These are phyloP conservation scores for Tipula confusa DNA, from an alignment of 2,888 invertebrate genomes.

Conservation along the genomic window DNA sequence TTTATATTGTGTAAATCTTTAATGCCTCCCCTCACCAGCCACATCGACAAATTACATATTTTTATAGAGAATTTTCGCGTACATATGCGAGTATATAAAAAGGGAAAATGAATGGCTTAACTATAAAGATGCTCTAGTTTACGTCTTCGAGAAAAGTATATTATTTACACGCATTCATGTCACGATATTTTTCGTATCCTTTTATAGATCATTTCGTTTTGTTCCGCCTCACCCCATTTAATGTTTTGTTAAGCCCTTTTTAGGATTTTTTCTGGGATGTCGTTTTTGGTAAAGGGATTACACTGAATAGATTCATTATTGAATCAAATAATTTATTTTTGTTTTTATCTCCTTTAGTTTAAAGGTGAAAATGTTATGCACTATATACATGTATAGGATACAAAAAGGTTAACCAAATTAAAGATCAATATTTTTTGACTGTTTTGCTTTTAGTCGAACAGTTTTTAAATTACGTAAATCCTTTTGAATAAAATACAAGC, in stretches of 20 bases:
- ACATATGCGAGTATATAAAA: not conserved
- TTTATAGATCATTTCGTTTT: not conserved
- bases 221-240: not conserved
- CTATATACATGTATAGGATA: not conserved
- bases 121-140: not conserved
- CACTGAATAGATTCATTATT: not conserved
- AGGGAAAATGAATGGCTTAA: not conserved
- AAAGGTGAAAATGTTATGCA: not conserved
- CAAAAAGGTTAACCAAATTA: not conserved
- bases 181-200: not conserved
- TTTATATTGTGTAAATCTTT: not conserved
- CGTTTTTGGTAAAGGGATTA: not conserved
- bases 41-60: not conserved
- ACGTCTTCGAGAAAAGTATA: not conserved
- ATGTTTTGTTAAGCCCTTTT: not conserved
- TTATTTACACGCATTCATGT: not conserved
- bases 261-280: not conserved
- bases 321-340: not conserved
- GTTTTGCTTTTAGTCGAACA: not conserved
- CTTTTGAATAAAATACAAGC: not conserved
- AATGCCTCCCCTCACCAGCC: not conserved
- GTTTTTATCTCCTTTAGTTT: not conserved
- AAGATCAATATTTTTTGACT: not conserved
- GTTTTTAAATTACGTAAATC: not conserved
- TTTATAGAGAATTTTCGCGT: not conserved